Conservation (phyloP, 2,113 vertebrate genomes). For the Spermophilus dauricus region DNA sequence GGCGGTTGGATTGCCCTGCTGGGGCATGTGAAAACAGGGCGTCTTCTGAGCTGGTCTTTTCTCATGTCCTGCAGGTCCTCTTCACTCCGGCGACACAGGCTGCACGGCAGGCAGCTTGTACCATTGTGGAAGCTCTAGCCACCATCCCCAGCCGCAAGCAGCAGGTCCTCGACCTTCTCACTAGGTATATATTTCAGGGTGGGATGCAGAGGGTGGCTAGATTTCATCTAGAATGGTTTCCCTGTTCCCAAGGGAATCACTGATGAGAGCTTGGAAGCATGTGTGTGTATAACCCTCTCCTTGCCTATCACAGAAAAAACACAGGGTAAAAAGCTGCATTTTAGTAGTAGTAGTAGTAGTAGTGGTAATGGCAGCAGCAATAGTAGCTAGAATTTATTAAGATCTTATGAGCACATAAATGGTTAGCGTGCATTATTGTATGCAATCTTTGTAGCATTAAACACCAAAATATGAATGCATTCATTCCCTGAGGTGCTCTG, state of each 20-base stretch:
- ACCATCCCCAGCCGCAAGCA: slow-evolving; percentile 98
- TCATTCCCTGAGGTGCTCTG: background rate
- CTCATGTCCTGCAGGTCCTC: slow-evolving; percentile 91
- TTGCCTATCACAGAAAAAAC: background rate
- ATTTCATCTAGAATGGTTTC: background rate
- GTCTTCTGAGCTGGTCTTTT: background rate
- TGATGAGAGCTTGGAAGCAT: background rate
- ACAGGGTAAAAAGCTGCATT: background rate
- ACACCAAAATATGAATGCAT: background rate
- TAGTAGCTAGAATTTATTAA: background rate
- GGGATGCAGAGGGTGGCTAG: background rate
- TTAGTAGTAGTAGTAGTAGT: too few species aligned
- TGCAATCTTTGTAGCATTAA: background rate
- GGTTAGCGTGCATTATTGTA: background rate
- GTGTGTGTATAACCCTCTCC: background rate
- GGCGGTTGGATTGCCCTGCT: background rate
- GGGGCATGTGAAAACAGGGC: background rate
- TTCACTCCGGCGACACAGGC: slow-evolving; percentile 99
- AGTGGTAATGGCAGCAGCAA: background rate
- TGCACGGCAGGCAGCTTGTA: slow-evolving; percentile 97
- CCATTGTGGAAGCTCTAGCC: slow-evolving; percentile 97
- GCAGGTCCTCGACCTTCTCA: slow-evolving; percentile 98
- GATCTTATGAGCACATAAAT: background rate
- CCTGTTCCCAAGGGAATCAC: background rate
- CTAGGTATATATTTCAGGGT: slow-evolving; percentile 92